Percentiles rank a stretch among this genome's conserved stretches.
phyloP scores from a whole-genome alignment of 2,797 vertebrate species.

The Ficedula albicollis region DNA sequence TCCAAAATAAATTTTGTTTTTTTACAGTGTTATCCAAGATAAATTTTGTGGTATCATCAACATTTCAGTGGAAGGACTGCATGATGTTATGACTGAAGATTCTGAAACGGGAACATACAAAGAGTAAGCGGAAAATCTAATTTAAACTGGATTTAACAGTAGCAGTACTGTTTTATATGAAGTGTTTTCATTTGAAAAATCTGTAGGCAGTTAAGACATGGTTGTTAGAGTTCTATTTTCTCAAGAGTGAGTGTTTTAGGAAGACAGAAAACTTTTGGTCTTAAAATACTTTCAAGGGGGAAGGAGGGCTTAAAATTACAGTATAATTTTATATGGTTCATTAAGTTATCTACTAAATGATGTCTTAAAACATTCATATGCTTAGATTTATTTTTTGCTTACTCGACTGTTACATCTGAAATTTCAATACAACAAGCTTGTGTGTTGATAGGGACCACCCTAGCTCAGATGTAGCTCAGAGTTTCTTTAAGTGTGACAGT shows the following conservation, averaged over 20 bases:
- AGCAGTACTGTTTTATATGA: neutral
- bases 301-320: neutral
- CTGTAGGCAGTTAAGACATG: neutral
- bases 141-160: neutral
- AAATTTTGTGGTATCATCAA: conserved; percentile 98
- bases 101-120: conserved; percentile 90
- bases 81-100: conserved; percentile 98
- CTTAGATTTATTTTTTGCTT: neutral
- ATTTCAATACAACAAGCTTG: neutral
- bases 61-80: conserved; percentile 91
- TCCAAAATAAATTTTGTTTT: conserved; percentile 91
- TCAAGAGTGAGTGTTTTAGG: neutral
- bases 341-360: neutral
- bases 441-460: neutral
- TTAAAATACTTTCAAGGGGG: neutral
- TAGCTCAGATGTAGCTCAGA: neutral
- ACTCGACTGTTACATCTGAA: neutral
- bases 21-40: conserved; percentile 91
- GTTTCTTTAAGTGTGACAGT: neutral
- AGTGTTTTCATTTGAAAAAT: neutral
- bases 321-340: neutral
- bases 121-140: conserved; percentile 85
- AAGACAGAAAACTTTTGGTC: neutral
- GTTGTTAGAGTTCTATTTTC: neutral
- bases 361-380: neutral